These are phyloP conservation scores for Trichopoda pennipes DNA, from an alignment of 2,888 invertebrate species.

Conservation along the genomic window DNA sequence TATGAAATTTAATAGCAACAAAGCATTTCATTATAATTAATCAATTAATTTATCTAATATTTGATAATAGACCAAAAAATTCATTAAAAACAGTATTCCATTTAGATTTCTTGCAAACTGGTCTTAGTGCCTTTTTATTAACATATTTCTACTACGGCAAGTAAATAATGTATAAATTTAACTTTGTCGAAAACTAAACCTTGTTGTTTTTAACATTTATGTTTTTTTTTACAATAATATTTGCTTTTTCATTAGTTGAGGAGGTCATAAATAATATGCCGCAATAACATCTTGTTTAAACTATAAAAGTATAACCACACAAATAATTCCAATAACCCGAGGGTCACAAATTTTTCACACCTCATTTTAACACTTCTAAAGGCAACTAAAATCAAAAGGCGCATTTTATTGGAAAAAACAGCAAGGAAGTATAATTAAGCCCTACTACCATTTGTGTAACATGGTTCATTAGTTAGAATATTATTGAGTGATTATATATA, in stretches of 20 bases:
- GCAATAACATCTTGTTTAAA: constrained; percentile 48
- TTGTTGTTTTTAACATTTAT: constrained; percentile 29
- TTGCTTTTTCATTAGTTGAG: constrained; percentile 9
- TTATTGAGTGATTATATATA: no score
- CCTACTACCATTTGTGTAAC: neutral
- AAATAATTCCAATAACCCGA: constrained; percentile 53
- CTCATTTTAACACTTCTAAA: constrained; percentile 54
- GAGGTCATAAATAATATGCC: constrained; percentile 31
- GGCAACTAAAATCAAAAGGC: constrained; percentile 28
- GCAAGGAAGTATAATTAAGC: neutral
- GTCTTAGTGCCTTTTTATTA: no score
- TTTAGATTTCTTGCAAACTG: no score
- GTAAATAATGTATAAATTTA: no score
- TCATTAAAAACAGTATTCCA: no score
- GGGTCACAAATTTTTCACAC: constrained; percentile 64
- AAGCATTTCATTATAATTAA: no score
- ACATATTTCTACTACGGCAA: no score
- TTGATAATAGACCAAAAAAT: no score
- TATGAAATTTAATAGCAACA: no score
- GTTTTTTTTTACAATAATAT: constrained; percentile 18
- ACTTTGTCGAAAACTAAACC: neutral
- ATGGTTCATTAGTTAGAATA: neutral
- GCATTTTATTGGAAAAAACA: constrained; percentile 6
- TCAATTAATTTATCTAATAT: no score
- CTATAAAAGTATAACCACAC: constrained; percentile 23